These are phyloP conservation scores for Wiebesia pumilae DNA, from an alignment of 1,140 invertebrate genomes.

Conservation along the genomic window DNA sequence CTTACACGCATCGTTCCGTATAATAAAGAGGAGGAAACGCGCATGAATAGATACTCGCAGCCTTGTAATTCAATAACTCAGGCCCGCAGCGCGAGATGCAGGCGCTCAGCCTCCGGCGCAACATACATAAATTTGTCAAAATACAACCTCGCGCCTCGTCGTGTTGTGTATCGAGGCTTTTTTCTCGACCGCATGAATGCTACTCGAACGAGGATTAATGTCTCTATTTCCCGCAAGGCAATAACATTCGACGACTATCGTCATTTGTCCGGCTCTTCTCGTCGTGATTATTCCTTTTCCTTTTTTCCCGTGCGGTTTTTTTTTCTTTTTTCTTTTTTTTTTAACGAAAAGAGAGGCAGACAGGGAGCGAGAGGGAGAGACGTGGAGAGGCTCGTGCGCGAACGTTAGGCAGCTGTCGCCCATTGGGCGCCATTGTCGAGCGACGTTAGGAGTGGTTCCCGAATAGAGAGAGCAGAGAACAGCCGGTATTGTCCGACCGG, in stretches of 20 bases:
- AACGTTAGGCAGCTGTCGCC: slow-evolving; percentile 71
- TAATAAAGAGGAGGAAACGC: background rate
- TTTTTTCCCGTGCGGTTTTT: background rate
- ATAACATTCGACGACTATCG: slow-evolving; percentile 17
- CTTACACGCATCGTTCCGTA: background rate
- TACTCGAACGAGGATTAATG: slow-evolving; percentile 38
- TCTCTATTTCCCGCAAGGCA: slow-evolving; percentile 45
- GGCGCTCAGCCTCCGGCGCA: background rate
- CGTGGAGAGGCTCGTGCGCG: background rate
- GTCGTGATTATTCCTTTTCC: background rate
- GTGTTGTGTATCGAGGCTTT: background rate
- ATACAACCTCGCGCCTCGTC: background rate
- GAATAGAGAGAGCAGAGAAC: slow-evolving; percentile 69
- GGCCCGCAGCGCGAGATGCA: background rate
- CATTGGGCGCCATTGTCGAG: slow-evolving; percentile 70
- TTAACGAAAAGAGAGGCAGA: background rate
- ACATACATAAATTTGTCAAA: slow-evolving; percentile 30
- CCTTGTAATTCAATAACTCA: slow-evolving; percentile 11
- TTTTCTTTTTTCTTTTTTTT: too few species aligned
- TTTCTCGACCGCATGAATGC: slow-evolving; percentile 23
- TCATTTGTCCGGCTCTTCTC: slow-evolving; percentile 15
- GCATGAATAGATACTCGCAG: background rate
- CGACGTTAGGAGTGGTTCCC: slow-evolving; percentile 72
- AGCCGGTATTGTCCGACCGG: slow-evolving; percentile 70
- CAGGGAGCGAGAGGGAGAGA: slow-evolving; percentile 18